A percentile compares a stretch with the other conserved stretches of the same genome.
phyloP scores from a whole-genome alignment of 2,888 invertebrate genomes.

The Parnassius orleans region DNA sequence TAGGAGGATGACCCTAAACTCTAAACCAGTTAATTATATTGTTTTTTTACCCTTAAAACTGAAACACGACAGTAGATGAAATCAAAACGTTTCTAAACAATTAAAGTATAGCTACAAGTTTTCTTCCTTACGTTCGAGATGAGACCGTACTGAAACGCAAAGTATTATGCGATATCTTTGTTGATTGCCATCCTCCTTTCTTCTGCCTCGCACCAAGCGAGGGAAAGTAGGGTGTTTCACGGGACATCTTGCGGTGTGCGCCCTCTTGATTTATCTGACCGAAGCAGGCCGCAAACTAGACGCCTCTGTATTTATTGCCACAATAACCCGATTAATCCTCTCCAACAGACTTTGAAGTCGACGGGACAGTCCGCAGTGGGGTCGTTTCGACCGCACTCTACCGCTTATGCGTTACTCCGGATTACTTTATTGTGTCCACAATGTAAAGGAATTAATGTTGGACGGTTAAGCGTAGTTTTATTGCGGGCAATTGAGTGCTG shows the following conservation, averaged over 20 bases:
- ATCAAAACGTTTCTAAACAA: too few species aligned
- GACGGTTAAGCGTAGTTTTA: conserved; percentile 22
- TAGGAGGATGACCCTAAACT: too few species aligned
- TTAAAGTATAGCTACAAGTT: too few species aligned
- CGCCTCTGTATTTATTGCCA: conserved; percentile 76
- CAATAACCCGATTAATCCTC: conserved; percentile 79
- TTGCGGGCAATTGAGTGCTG: conserved; percentile 21
- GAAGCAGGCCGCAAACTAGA: conserved; percentile 67
- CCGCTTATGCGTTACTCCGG: conserved; percentile 33
- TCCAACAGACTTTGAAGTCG: conserved; percentile 61
- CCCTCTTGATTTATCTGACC: conserved; percentile 75
- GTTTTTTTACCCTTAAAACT: too few species aligned
- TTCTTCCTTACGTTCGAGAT: too few species aligned
- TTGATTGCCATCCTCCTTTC: not conserved
- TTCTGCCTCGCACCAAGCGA: conserved; percentile 20
- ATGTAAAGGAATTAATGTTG: conserved; percentile 21
- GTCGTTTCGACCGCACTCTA: conserved; percentile 30
- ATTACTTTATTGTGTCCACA: conserved; percentile 33
- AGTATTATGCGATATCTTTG: not conserved
- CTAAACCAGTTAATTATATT: too few species aligned
- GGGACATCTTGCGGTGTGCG: conserved; percentile 66
- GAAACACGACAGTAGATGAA: too few species aligned
- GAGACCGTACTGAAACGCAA: too few species aligned
- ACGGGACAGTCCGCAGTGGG: conserved; percentile 34
- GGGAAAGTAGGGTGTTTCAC: conserved; percentile 31